A percentile compares a stretch with the other conserved stretches of the same genome.
Conservation (phyloP, 2,888 invertebrate genomes). For the Tipula confusa region DNA sequence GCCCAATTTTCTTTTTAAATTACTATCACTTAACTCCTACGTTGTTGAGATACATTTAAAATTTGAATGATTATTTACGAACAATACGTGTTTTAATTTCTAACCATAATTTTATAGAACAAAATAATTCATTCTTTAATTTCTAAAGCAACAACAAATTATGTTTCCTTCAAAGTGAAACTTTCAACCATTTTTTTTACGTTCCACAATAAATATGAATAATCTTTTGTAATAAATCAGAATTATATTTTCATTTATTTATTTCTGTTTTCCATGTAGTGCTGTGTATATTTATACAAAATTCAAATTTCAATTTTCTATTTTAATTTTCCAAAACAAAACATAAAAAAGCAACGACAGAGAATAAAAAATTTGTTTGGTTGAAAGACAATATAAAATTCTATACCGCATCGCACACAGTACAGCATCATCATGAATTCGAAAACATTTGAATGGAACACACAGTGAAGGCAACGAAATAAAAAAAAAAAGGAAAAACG, state of each 20-base stretch:
- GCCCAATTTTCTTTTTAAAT: background rate
- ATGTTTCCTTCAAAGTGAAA: background rate
- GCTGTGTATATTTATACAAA: background rate
- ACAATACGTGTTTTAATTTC: background rate
- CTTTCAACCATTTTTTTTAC: background rate
- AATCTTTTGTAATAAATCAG: background rate
- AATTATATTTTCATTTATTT: background rate
- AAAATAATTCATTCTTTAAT: background rate
- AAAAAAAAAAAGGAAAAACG: background rate
- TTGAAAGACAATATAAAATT: background rate
- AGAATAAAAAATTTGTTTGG: background rate
- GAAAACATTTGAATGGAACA: background rate
- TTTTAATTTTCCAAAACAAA: constrained; percentile 5
- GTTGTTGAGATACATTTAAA: background rate
- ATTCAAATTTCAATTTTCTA: constrained; percentile 25
- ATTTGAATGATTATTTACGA: background rate
- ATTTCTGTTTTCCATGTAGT: background rate
- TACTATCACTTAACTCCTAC: background rate
- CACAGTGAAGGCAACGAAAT: background rate
- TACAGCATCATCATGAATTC: background rate
- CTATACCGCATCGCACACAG: background rate
- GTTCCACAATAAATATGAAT: background rate
- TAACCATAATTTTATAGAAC: background rate
- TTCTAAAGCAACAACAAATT: background rate
- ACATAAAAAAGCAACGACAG: background rate